A percentile compares a stretch with the other conserved stretches of the same genome.
phyloP scores from a whole-genome alignment of 64 coral and sea anemone genomes.

The Stichodactyla mertensii region DNA sequence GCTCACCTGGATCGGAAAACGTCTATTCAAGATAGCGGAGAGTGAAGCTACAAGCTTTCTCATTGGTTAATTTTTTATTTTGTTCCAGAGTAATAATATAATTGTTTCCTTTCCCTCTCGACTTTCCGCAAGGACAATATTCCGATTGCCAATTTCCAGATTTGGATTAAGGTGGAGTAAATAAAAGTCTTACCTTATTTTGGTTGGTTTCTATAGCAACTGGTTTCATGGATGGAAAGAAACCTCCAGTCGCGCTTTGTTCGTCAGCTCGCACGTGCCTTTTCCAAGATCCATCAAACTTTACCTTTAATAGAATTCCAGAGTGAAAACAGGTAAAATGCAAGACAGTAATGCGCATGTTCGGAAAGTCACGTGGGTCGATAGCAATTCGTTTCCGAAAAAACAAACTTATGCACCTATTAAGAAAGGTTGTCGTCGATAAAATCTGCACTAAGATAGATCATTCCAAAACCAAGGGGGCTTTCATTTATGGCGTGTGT shows the following conservation, averaged over 20 bases:
- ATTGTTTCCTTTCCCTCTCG: not conserved
- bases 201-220: not conserved
- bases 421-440: too few relatives aligned
- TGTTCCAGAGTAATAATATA: not conserved
- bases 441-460: too few relatives aligned
- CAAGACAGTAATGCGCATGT: not conserved
- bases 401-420: too few relatives aligned
- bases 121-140: not conserved
- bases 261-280: not conserved
- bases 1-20: too few relatives aligned
- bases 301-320: not conserved
- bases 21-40: too few relatives aligned
- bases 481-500: too few relatives aligned
- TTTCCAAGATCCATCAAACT: slow-evolving; percentile 10
- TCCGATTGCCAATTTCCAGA: too few relatives aligned
- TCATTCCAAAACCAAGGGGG: too few relatives aligned
- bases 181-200: not conserved
- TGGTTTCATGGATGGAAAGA: slow-evolving; percentile 16
- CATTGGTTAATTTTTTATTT: too few relatives aligned
- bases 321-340: not conserved
- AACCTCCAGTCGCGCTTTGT: not conserved
- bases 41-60: too few relatives aligned
- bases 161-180: not conserved
- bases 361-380: not conserved
- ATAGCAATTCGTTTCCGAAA: too few relatives aligned